These are phyloP conservation scores for Tortrix viridana DNA, from an alignment of 2,888 invertebrate genomes.

Conservation along the genomic window DNA sequence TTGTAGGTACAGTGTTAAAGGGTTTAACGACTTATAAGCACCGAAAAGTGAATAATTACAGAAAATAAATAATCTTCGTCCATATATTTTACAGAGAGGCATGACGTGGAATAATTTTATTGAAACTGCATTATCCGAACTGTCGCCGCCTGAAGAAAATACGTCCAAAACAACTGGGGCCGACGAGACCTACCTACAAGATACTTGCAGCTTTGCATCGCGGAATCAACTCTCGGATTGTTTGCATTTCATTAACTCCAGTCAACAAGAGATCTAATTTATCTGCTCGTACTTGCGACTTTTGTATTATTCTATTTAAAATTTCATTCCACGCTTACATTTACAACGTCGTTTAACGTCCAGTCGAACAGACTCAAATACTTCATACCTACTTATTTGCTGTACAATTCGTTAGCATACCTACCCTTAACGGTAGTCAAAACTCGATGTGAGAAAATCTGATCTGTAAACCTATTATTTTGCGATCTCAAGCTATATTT, in stretches of 20 bases:
- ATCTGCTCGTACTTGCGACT: slow-evolving; percentile 55
- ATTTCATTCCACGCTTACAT: slow-evolving; percentile 9
- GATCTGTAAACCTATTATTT: slow-evolving; percentile 3
- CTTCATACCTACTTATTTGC: slow-evolving; percentile 6
- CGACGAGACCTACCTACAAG: slow-evolving; percentile 42
- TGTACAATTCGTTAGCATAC: not conserved
- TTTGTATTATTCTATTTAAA: slow-evolving; percentile 50
- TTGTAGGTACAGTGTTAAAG: too few relatives aligned
- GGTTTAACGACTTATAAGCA: too few relatives aligned
- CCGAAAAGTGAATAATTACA: too few relatives aligned
- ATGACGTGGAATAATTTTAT: slow-evolving; percentile 1
- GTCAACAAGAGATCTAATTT: slow-evolving; percentile 73
- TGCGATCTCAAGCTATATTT: not conserved
- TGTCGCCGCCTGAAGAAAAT: slow-evolving; percentile 21
- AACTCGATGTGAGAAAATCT: not conserved
- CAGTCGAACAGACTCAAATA: slow-evolving; percentile 5
- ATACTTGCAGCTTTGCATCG: slow-evolving; percentile 58
- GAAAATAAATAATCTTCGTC: too few relatives aligned
- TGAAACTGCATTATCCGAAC: not conserved
- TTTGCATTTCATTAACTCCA: slow-evolving; percentile 75
- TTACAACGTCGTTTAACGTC: slow-evolving; percentile 5
- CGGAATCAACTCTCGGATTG: slow-evolving; percentile 61
- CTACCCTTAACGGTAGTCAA: not conserved
- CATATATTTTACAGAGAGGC: not conserved
- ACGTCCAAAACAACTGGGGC: slow-evolving; percentile 32